These are phyloP conservation scores for Leptinotarsa tumamoca DNA, from an alignment of 2,888 invertebrate species.

Conservation along the genomic window DNA sequence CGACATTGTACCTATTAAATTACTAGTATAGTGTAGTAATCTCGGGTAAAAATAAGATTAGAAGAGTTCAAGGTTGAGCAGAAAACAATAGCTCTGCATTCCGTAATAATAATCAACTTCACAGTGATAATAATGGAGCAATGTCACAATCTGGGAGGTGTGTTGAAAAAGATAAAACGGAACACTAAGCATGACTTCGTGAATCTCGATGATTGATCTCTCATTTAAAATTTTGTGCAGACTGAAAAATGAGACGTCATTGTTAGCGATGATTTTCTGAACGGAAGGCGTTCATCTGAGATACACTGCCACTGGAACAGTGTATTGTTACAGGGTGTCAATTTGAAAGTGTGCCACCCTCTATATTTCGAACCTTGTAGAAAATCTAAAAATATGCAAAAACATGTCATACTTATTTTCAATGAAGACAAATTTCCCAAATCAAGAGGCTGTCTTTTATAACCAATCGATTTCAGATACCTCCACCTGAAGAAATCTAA, in stretches of 20 bases:
- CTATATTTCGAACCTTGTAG: too few relatives aligned
- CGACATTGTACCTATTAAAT: neutral
- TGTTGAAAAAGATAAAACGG: conserved; percentile 25
- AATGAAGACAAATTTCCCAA: too few relatives aligned
- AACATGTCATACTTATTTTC: too few relatives aligned
- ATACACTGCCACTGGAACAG: neutral
- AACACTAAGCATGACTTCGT: conserved; percentile 36
- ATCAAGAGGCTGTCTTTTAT: too few relatives aligned
- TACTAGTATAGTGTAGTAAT: neutral
- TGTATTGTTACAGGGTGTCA: neutral
- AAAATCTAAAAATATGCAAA: too few relatives aligned
- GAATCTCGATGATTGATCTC: conserved; percentile 37
- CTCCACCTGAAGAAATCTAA: too few relatives aligned
- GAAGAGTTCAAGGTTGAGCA: neutral
- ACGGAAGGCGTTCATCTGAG: neutral
- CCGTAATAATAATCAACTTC: neutral
- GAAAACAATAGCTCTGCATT: conserved; percentile 2
- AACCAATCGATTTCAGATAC: too few relatives aligned
- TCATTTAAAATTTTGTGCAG: conserved; percentile 29
- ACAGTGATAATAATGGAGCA: conserved; percentile 6
- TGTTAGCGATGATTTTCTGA: conserved; percentile 18
- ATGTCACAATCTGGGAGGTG: conserved; percentile 15
- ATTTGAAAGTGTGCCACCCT: too few relatives aligned
- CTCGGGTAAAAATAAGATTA: neutral
- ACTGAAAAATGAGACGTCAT: conserved; percentile 27